Base-by-base conservation (phyloP, 37 sponge, comb jelly and placozoan species). In the Lycopodina hypogea region DNA sequence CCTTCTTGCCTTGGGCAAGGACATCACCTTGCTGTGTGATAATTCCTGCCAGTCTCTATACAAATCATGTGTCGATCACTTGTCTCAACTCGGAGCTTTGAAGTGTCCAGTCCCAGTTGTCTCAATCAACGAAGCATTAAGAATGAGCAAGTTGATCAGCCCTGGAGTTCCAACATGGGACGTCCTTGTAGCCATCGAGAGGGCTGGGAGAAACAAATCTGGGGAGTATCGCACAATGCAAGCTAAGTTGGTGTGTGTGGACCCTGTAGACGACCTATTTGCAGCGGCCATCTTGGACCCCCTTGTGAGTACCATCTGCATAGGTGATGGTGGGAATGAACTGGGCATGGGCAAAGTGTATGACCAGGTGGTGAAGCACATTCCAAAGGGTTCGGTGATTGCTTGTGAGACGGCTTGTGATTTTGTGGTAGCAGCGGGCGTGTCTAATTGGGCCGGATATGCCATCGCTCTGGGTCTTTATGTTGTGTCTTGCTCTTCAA, bases 291-390 rank as follows among this genome's bases (percentile, higher is more conserved):
- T n/a, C 21, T 19, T 30, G 0, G 75, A 74, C 70, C 77, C 65
- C 9, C 55, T 17, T 0, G 51, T 87, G 28, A 87, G 66, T 2
- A 85, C 97, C 22, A 89, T 97, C 37, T 79, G 88, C 8, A 81
- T 97, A 28, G 97, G 97, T 19, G 97, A 97, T 74, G 93, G 97
- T 22, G 97, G 97, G 17, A 97, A 97, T 83, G 97, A 97, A 72
- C 63, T 94, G n/a, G 97, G 97, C 1, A 83, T 97, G 87, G 97
- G 95, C 0, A 93, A 93, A 76, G 86, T 94, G 1, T 29, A 41
- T 23, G 76, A 86, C 1, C 33, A 67, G 28, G 90, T 89, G 12
- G 68, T 29, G 34, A 18, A 75, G 55, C 45, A 80, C 32, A 84
- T 94, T 23, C 36, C 62, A 1, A 19, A 52, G 29, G 93, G 93